A percentile compares a stretch with the other conserved stretches of the same genome.
phyloP scores from a whole-genome alignment of 2,888 invertebrate genomes.

The Caenorhabditis sp. region DNA sequence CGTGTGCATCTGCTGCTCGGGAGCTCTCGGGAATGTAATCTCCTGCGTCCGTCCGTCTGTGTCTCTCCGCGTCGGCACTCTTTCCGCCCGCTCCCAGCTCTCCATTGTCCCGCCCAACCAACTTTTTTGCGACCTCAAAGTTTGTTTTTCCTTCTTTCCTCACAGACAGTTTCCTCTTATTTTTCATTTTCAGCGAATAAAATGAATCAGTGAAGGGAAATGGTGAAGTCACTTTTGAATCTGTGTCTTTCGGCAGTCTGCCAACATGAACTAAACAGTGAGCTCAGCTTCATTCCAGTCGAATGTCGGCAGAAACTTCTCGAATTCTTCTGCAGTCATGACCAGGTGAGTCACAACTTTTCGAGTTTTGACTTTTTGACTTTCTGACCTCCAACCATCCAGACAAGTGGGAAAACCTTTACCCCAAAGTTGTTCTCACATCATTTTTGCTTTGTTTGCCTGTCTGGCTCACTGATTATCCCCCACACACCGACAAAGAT shows the following conservation, averaged over 20 bases:
- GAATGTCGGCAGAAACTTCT: conserved; percentile 74
- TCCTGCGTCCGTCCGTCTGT: not conserved
- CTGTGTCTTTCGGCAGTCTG: conserved; percentile 71
- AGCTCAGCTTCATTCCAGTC: conserved; percentile 71
- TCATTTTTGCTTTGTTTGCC: not conserved
- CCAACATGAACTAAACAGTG: conserved; percentile 65
- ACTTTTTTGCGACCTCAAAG: conserved; percentile 33
- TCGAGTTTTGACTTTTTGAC: not conserved
- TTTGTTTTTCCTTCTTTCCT: conserved; percentile 22
- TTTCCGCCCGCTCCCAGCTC: conserved; percentile 14
- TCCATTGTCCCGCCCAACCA: conserved; percentile 16
- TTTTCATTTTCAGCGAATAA: not conserved
- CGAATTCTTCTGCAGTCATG: conserved; percentile 77
- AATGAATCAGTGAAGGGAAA: conserved; percentile 16
- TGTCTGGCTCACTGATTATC: conserved; percentile 4
- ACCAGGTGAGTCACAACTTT: conserved; percentile 63
- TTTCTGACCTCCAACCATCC: not conserved
- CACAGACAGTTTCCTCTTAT: not conserved
- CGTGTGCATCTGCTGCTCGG: conserved; percentile 1
- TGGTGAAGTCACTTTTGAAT: conserved; percentile 74
- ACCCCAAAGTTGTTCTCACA: not conserved
- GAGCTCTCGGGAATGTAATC: conserved; percentile 15
- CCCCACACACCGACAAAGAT: not conserved
- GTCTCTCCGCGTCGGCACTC: too few relatives aligned
- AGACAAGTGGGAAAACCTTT: not conserved